These are phyloP conservation scores for Arion vulgaris DNA, from an alignment of 1,140 invertebrate species.

Conservation along the genomic window DNA sequence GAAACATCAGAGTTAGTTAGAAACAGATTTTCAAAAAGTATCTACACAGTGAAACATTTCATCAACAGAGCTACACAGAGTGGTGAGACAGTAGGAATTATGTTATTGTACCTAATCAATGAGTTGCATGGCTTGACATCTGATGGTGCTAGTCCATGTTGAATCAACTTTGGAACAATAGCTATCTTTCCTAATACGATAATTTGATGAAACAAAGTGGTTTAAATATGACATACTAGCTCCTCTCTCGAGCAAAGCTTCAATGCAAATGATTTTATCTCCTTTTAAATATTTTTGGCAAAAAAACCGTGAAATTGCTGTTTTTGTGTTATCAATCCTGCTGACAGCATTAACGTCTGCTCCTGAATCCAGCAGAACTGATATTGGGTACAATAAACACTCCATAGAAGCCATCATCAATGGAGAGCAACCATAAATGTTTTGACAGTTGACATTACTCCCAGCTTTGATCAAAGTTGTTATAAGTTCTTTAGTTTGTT, in stretches of 20 bases:
- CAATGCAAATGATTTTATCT: background rate
- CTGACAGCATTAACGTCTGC: slow-evolving; percentile 11
- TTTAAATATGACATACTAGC: background rate
- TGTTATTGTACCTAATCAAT: background rate
- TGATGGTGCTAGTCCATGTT: background rate
- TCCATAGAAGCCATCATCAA: background rate
- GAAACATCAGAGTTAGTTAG: background rate
- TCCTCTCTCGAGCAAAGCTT: background rate
- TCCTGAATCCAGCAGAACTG: background rate
- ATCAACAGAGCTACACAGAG: background rate
- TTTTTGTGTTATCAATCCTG: background rate
- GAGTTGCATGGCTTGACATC: background rate
- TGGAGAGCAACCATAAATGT: background rate
- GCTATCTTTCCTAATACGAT: background rate
- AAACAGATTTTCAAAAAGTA: background rate
- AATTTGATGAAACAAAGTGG: background rate
- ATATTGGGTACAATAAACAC: background rate
- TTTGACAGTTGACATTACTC: background rate
- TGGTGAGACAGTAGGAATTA: background rate
- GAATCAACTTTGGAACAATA: background rate
- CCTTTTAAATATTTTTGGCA: background rate
- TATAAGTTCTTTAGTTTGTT: background rate
- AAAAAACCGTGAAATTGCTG: background rate
- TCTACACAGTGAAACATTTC: background rate
- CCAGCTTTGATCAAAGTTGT: background rate